Base-by-base conservation (phyloP, 2,888 invertebrate species). In the Ditylenchus weischeri region DNA sequence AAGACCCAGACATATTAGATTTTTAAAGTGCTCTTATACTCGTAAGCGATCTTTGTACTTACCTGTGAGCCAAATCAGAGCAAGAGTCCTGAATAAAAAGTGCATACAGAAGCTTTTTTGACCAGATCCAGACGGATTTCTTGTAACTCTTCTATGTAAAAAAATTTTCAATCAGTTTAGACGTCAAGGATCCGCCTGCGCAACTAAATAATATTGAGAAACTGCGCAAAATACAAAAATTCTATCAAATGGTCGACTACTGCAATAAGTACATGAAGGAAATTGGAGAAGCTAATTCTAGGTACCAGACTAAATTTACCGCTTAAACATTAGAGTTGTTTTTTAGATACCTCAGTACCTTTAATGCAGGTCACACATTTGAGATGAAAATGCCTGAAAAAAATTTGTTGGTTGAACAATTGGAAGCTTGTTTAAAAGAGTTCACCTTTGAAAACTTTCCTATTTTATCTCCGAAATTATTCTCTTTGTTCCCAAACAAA, bases 281-380 rank as follows among this genome's bases (percentile, higher is more conserved):
- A 64, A 66, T 64, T 19, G 66, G 66, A 18, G 51, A 64, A 18
- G 49, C 65, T 1, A 66, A 66, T 35, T 66, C 66, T n/a, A 47
- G 57, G 66, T 66, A 21, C 18, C 36, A 13, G 8, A 15, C 43
- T 8, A 43, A 15, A 11, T 54, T 54, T 54, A 2, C 10, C 10
- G 21, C 21, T 11, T 7, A 54, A 54, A 54, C 7, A 7, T 15
- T 7, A 7, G 7, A 1, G 6, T 4, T 6, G n/a, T 13, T 18
- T 54, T 54, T 54, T 15, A 54, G 54, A 54, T 54, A 23, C 29
- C 54, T 54, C 23, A 54, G 29, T 13, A 54, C 15, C 13, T 54
- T 54, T 29, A 54, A 54, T 29, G 54, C 29, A 2, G 23, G 23
- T 13, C n/a, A 54, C n/a, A 3, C 10, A 21, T 66, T 66, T 13